phyloP scores from a whole-genome alignment of 2,797 vertebrate genomes.

The Huso huso region DNA sequence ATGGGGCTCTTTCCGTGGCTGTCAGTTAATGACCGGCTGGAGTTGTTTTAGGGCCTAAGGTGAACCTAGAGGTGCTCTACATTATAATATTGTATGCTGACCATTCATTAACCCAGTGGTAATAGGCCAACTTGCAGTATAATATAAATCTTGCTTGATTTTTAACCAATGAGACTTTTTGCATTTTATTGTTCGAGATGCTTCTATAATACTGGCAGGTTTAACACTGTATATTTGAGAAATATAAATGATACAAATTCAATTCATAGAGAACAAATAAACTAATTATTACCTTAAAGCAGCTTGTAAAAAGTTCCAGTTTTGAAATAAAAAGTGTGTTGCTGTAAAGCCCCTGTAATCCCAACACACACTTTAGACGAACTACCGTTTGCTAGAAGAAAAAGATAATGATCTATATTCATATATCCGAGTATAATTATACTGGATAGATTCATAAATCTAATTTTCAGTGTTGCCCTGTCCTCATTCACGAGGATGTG shows the following conservation, averaged over 20 bases:
- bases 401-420: conserved; percentile 5
- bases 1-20: conserved; percentile 14
- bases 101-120: conserved; percentile 21
- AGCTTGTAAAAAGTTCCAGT: conserved; percentile 80
- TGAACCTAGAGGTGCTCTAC: conserved; percentile 24
- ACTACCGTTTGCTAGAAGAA: conserved; percentile 69
- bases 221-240: too few relatives aligned
- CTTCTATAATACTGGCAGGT: too few relatives aligned
- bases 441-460: too few relatives aligned
- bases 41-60: conserved; percentile 24
- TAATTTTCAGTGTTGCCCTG: too few relatives aligned
- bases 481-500: too few relatives aligned
- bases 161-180: too few relatives aligned
- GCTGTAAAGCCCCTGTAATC: conserved; percentile 70
- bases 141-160: too few relatives aligned
- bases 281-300: conserved; percentile 74
- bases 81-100: conserved; percentile 8
- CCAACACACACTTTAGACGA: conserved; percentile 75
- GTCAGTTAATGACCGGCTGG: conserved; percentile 19
- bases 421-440: too few relatives aligned
- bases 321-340: conserved; percentile 63
- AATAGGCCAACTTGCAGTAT: conserved; percentile 14
- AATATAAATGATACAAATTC: not conserved
- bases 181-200: too few relatives aligned
- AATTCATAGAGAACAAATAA: not conserved